Conservation (phyloP, 2,797 vertebrate genomes). For the Masticophis lateralis region DNA sequence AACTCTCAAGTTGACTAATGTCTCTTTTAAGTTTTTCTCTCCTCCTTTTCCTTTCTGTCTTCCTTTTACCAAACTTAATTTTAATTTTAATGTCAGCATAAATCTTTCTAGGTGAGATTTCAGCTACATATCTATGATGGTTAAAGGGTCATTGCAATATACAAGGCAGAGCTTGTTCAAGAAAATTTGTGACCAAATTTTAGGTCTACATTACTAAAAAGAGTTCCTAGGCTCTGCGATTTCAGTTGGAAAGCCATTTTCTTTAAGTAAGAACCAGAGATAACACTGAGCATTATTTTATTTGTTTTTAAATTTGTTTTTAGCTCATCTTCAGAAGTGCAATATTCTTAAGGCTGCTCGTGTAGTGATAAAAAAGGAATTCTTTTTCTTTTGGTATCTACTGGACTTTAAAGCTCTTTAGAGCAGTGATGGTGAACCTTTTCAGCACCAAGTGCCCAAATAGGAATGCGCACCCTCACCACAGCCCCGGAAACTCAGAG, state of each 20-base stretch:
- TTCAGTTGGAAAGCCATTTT: neutral
- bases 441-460: too few species aligned
- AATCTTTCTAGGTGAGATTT: neutral
- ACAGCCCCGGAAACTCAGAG: too few species aligned
- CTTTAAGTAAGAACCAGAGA: neutral
- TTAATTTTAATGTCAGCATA: neutral
- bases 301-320: neutral
- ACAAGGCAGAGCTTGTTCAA: neutral
- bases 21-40: neutral
- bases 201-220: neutral
- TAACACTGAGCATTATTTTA: neutral
- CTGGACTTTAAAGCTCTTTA: neutral
- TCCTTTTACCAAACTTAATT: neutral
- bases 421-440: neutral
- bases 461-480: too few species aligned
- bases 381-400: neutral
- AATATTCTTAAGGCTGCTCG: neutral
- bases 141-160: neutral
- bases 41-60: conserved; percentile 2
- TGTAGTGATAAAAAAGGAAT: neutral
- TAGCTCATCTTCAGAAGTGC: neutral
- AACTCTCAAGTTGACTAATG: conserved; percentile 2
- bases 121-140: neutral
- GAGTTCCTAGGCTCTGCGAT: neutral
- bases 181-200: neutral